Conservation (phyloP, 2,797 vertebrate species). For the Oophaga sylvatica region DNA sequence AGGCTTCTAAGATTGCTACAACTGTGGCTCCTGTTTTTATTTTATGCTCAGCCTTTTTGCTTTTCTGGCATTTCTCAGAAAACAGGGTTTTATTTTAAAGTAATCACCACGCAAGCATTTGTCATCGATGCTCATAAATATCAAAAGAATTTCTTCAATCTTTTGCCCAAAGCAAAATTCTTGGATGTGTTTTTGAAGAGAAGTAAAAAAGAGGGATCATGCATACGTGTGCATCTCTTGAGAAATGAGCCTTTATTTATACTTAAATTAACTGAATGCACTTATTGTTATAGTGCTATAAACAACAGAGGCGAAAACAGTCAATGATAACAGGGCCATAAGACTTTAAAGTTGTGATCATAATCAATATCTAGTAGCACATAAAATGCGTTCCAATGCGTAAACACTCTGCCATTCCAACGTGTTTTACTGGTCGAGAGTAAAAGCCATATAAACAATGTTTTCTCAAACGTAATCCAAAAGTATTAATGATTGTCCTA, state of each 20-base stretch:
- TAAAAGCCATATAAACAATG: neutral
- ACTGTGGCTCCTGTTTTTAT: neutral
- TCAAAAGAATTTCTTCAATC: constrained; percentile 50
- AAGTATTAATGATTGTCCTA: neutral
- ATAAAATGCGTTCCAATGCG: neutral
- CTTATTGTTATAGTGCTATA: constrained; percentile 24
- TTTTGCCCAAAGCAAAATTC: constrained; percentile 54
- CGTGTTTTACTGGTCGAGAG: neutral
- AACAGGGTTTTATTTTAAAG: constrained; percentile 36
- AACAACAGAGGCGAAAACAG: constrained; percentile 35
- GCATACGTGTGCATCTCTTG: constrained; percentile 32
- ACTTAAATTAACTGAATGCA: constrained; percentile 45
- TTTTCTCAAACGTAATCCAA: neutral
- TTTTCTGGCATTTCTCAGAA: constrained; percentile 22
- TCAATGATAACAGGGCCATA: constrained; percentile 41
- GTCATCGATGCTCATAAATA: constrained; percentile 53
- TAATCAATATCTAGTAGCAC: constrained; percentile 31
- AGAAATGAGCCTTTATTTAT: constrained; percentile 45
- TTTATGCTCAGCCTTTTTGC: neutral
- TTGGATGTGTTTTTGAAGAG: constrained; percentile 47
- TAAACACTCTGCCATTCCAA: constrained; percentile 16
- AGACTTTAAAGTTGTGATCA: constrained; percentile 31
- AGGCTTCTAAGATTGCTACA: neutral
- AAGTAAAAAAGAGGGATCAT: constrained; percentile 47
- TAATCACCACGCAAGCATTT: constrained; percentile 47